Conservation (phyloP, 2,113 vertebrate genomes). For the Atractosteus spatula region DNA sequence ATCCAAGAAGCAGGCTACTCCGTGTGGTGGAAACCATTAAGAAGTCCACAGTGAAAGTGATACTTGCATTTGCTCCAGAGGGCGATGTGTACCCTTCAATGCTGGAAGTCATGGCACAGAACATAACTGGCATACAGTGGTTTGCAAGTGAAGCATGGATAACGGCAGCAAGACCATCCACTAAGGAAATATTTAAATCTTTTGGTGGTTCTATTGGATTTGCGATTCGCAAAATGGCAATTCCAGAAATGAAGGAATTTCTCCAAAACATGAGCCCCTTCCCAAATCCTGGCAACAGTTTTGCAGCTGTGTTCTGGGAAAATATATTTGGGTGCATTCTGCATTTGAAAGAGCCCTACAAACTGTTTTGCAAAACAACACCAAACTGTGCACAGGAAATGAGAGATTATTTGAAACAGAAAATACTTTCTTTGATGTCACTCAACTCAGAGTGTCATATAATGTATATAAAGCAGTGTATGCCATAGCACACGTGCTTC, state of each 20-base stretch:
- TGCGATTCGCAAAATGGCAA: slow-evolving; percentile 16
- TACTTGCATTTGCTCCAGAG: slow-evolving; percentile 18
- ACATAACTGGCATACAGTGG: slow-evolving; percentile 26
- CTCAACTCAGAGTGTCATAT: slow-evolving; percentile 61
- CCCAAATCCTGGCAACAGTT: background rate
- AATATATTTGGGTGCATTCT: slow-evolving; percentile 12
- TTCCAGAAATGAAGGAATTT: slow-evolving; percentile 13
- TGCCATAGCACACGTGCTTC: slow-evolving; percentile 64
- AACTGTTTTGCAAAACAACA: background rate
- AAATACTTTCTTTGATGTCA: slow-evolving; percentile 61
- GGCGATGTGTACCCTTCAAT: slow-evolving; percentile 16
- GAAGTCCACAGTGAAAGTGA: slow-evolving; percentile 12
- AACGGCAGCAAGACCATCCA: slow-evolving; percentile 4
- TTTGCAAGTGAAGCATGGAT: slow-evolving; percentile 30
- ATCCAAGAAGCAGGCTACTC: slow-evolving; percentile 5
- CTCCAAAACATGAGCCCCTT: slow-evolving; percentile 5
- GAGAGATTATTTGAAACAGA: slow-evolving; percentile 50
- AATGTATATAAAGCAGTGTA: slow-evolving; percentile 70
- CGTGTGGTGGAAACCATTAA: slow-evolving; percentile 14
- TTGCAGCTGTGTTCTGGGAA: slow-evolving; percentile 17
- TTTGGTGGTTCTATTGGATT: slow-evolving; percentile 23
- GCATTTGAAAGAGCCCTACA: background rate
- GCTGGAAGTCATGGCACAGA: slow-evolving; percentile 18
- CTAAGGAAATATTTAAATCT: background rate
- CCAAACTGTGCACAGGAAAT: slow-evolving; percentile 49